Evolutionary conservation across 1,140 invertebrate genomes (phyloP).

Genomic region (Thalassaphorura encarpata): DNA sequence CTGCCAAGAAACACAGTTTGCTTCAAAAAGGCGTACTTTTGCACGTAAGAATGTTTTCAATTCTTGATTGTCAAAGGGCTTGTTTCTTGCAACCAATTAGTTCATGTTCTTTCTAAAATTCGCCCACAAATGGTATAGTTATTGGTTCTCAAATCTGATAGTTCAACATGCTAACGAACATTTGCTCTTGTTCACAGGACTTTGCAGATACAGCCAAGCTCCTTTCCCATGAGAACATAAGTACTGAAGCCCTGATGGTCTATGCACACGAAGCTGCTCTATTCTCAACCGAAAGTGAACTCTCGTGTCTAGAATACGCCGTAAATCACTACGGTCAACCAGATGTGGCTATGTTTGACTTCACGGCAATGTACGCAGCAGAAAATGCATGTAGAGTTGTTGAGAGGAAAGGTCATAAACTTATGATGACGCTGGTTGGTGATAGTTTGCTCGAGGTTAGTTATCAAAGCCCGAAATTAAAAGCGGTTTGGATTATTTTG

Average conservation of each 20-base stretch:
- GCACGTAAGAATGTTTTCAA: constrained; percentile 46
- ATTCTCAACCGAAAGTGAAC: constrained; percentile 85
- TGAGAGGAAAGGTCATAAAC: constrained; percentile 61
- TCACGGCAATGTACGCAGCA: constrained; percentile 96
- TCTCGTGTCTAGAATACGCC: constrained; percentile 86
- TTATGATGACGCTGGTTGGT: constrained; percentile 84
- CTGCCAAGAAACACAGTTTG: constrained; percentile 91
- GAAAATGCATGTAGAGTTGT: constrained; percentile 81
- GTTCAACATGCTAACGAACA: too few relatives aligned
- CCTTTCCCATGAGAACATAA: constrained; percentile 78
- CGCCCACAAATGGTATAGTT: too few relatives aligned
- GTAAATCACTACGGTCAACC: constrained; percentile 96
- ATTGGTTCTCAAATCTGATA: too few relatives aligned
- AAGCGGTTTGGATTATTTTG: constrained; percentile 1
- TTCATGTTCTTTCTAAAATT: not conserved
- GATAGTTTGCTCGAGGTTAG: constrained; percentile 85
- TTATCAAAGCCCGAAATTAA: not conserved
- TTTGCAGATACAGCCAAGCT: constrained; percentile 78
- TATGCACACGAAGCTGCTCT: constrained; percentile 93
- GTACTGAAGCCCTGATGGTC: constrained; percentile 73
- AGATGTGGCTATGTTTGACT: constrained; percentile 99
- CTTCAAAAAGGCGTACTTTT: constrained; percentile 82
- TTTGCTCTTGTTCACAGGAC: constrained; percentile 52
- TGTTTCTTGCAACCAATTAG: not conserved
- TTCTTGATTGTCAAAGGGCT: not conserved